These are phyloP conservation scores for Neopipo cinnamomea DNA, from an alignment of 2,113 vertebrate genomes.

Conservation along the genomic window DNA sequence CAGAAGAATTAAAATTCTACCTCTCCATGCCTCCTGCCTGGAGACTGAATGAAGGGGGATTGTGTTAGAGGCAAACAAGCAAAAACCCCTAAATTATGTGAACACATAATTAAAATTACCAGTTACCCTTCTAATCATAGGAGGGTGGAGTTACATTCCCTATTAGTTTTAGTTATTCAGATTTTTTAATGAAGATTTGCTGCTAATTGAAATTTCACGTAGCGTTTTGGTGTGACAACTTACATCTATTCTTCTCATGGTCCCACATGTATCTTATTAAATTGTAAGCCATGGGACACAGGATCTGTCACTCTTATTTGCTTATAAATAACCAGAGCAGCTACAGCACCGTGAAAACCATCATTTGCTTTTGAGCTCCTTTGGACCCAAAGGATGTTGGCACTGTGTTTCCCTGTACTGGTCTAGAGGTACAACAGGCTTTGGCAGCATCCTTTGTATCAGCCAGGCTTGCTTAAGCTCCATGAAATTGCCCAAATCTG, in stretches of 20 bases:
- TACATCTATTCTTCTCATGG: background rate
- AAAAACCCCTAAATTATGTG: background rate
- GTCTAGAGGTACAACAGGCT: background rate
- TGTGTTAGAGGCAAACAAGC: background rate
- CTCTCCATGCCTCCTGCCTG: background rate
- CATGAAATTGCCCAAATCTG: background rate
- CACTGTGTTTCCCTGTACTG: background rate
- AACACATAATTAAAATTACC: background rate
- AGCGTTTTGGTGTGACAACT: background rate
- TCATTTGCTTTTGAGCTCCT: background rate
- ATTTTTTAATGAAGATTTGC: background rate
- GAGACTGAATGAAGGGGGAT: background rate
- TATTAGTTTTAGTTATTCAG: background rate
- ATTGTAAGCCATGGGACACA: background rate
- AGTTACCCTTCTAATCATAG: background rate
- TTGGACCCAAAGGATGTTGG: background rate
- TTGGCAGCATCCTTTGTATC: constrained; percentile 9
- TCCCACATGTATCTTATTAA: background rate
- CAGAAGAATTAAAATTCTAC: constrained; percentile 29
- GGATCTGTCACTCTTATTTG: background rate
- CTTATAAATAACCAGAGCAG: background rate
- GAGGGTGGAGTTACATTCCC: background rate
- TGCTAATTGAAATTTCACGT: background rate
- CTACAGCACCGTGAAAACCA: background rate
- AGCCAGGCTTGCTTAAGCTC: background rate